Evolutionary conservation across 2,888 invertebrate genomes (phyloP).

Genomic region (Mimachlamys varia): DNA sequence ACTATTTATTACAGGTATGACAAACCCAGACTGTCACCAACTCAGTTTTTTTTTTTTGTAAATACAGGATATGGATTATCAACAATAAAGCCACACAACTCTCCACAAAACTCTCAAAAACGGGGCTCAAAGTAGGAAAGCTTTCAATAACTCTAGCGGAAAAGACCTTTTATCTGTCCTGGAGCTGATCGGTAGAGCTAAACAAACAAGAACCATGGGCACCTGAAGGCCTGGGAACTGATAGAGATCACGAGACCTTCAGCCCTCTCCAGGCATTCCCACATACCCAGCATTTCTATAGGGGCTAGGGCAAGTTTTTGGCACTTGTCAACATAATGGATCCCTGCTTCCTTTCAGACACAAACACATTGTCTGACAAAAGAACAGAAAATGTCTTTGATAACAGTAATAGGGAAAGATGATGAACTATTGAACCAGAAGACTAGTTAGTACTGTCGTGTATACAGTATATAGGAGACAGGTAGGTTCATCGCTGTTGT

Average conservation of each 20-base stretch:
- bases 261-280: conserved; percentile 17
- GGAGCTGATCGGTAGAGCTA: conserved; percentile 35
- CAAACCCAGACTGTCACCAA: not conserved
- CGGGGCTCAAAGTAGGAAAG: conserved; percentile 39
- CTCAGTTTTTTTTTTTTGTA: not conserved
- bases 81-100: not conserved
- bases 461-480: not conserved
- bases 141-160: conserved; percentile 37
- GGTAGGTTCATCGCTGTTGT: not conserved
- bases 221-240: conserved; percentile 40
- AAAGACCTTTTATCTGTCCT: conserved; percentile 22
- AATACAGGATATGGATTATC: conserved; percentile 36
- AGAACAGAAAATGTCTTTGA: conserved; percentile 18
- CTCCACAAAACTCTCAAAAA: conserved; percentile 10
- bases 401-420: not conserved
- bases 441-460: not conserved
- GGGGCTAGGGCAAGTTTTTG: conserved; percentile 7
- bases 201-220: conserved; percentile 37
- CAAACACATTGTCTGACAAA: conserved; percentile 20
- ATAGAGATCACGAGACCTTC: conserved; percentile 24
- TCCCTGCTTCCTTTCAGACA: conserved; percentile 27
- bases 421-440: conserved; percentile 36
- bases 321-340: conserved; percentile 25
- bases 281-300: conserved; percentile 28
- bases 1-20: conserved; percentile 26